Base-by-base conservation (phyloP, 2,113 vertebrate species). In the Corynorhinus townsendii region DNA sequence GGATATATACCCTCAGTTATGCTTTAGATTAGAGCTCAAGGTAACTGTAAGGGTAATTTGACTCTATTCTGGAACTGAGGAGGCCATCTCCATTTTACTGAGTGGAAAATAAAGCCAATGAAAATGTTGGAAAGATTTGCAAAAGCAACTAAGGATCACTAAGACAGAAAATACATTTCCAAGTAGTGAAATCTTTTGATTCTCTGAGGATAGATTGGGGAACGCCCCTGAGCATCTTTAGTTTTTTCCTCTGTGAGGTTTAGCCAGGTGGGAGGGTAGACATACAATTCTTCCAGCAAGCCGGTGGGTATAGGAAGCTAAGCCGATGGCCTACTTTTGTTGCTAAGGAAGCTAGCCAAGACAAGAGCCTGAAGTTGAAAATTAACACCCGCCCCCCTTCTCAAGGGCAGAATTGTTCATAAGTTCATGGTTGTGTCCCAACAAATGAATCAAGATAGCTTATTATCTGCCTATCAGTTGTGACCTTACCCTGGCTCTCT, bases 311-410 rank as follows among this genome's bases (percentile, higher is more conserved):
- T 7, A 92, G 62, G 47, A 66, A 95, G 47, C 82, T 43, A 82
- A 96, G 77, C 96, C 95, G 96, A 97, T 96, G 97, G 95, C 24
- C 54, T 66, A n/a, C 95, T 93, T 93, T 79, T 69, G 82, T 82
- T 87, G 56, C 86, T 33, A 87, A 75, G 85, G 90, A 79, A 71
- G 40, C 52, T 68, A 86, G 96, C 96, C 97, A 96, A 96, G 68
- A 54, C 90, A 92, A 92, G 76, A 85, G 76, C 47, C 38, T 92
- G 62, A 86, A 87, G 82, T 47, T 95, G 72, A 90, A 96, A 91
- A 95, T 92, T 68, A 80, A 96, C 90, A 28, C n/a, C 30, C 1
- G 30, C 62, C 75, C 75, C 47, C 69, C 91, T 87, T 92, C 77
- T 92, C 94, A 56, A 93, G 52, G 24, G 68, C 28, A 88, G 85